A percentile compares a stretch with the other conserved stretches of the same genome.
Conservation (phyloP, 2,797 vertebrate genomes). For the Scleropages formosus region DNA sequence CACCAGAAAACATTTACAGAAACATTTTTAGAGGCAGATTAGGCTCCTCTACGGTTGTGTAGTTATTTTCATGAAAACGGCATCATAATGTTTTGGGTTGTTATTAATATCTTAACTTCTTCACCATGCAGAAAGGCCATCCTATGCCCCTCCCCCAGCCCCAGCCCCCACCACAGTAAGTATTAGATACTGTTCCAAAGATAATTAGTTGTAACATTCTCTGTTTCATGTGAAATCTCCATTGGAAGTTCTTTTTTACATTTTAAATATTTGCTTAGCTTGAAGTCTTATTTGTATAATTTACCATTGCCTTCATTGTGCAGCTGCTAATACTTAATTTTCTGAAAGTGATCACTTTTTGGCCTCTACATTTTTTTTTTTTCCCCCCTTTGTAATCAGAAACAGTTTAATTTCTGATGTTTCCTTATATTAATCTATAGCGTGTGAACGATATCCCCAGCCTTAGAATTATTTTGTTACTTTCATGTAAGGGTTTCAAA, state of each 20-base stretch:
- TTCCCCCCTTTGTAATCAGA: too few species aligned
- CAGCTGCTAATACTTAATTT: too few species aligned
- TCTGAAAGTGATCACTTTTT: too few species aligned
- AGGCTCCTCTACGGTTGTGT: neutral
- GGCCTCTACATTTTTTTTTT: too few species aligned
- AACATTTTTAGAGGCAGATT: neutral
- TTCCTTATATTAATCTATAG: too few species aligned
- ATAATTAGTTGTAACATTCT: constrained; percentile 8
- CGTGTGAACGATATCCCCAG: neutral
- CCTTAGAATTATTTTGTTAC: neutral
- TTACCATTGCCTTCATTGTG: neutral
- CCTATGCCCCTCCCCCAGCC: constrained; percentile 93
- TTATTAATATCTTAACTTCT: constrained; percentile 27
- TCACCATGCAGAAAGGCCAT: constrained; percentile 84
- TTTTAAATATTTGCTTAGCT: too few species aligned
- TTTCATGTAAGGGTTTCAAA: neutral
- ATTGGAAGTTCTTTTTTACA: too few species aligned
- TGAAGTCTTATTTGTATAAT: neutral
- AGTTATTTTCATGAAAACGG: neutral
- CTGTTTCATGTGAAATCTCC: neutral
- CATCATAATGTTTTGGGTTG: neutral
- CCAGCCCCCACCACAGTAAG: constrained; percentile 96
- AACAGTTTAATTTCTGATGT: too few species aligned
- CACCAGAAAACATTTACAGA: neutral
- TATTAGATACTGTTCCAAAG: constrained; percentile 47